phyloP scores from a whole-genome alignment of 2,888 invertebrate genomes.

The Gryllus longicercus region DNA sequence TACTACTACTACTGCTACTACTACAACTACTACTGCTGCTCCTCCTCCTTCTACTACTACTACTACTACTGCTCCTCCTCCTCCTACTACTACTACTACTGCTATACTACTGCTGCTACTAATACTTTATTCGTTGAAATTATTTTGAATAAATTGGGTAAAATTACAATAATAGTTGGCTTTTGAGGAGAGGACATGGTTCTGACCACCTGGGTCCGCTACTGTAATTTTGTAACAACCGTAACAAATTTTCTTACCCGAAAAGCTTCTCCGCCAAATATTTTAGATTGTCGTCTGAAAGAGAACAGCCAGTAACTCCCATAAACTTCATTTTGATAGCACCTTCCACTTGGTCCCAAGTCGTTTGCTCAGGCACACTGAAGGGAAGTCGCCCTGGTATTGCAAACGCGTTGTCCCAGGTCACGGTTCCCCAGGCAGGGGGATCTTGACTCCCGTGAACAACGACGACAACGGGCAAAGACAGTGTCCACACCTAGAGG shows the following conservation, averaged over 20 bases:
- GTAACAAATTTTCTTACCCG: slow-evolving; percentile 58
- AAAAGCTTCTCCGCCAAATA: slow-evolving; percentile 91
- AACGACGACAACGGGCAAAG: slow-evolving; percentile 96
- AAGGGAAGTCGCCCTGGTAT: slow-evolving; percentile 89
- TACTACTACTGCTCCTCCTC: too few species aligned
- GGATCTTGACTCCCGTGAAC: slow-evolving; percentile 99
- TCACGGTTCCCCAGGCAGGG: slow-evolving; percentile 97
- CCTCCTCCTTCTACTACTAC: too few species aligned
- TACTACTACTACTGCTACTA: too few species aligned
- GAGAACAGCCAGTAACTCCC: slow-evolving; percentile 78
- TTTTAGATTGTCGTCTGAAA: slow-evolving; percentile 82
- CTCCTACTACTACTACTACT: too few species aligned
- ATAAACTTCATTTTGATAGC: slow-evolving; percentile 90
- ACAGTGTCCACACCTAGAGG: slow-evolving; percentile 84
- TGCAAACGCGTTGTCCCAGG: slow-evolving; percentile 99
- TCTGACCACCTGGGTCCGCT: background rate
- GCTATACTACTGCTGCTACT: too few species aligned
- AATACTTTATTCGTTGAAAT: too few species aligned
- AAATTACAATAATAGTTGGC: too few species aligned
- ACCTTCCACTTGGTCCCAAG: slow-evolving; percentile 85
- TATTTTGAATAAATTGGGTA: too few species aligned
- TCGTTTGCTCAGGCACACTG: slow-evolving; percentile 87
- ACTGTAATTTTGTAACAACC: background rate
- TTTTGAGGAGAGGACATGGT: too few species aligned
- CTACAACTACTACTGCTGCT: too few species aligned